These are phyloP conservation scores for Hirtodrosophila duncani DNA, from an alignment of 2,888 invertebrate species.

Conservation along the genomic window DNA sequence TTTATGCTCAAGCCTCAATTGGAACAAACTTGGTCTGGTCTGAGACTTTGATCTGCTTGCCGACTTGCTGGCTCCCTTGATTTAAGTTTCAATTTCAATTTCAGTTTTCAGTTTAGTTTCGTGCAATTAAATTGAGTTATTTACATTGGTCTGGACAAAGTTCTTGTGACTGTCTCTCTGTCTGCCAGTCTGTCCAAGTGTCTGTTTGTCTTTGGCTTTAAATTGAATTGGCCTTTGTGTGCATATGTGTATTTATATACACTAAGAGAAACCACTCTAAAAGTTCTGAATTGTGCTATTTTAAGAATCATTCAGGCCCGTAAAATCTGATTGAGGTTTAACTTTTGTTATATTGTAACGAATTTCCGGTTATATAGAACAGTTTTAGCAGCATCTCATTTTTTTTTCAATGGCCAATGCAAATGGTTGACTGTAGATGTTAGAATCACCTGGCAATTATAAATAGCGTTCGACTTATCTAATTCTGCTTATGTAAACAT, in stretches of 20 bases:
- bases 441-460: too few relatives aligned
- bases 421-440: too few relatives aligned
- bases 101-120: slow-evolving; percentile 46
- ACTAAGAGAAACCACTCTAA: too few relatives aligned
- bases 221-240: slow-evolving; percentile 68
- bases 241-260: slow-evolving; percentile 31
- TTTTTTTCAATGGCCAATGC: too few relatives aligned
- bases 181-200: slow-evolving; percentile 4
- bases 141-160: slow-evolving; percentile 47
- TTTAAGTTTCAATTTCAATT: slow-evolving; percentile 27
- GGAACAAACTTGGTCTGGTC: slow-evolving; percentile 7
- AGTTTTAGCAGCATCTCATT: too few relatives aligned
- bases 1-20: slow-evolving; percentile 40
- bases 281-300: too few relatives aligned
- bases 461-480: too few relatives aligned
- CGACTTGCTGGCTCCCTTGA: slow-evolving; percentile 10
- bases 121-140: slow-evolving; percentile 59
- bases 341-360: too few relatives aligned
- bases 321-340: too few relatives aligned
- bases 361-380: too few relatives aligned
- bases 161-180: slow-evolving; percentile 32
- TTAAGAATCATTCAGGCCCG: too few relatives aligned
- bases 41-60: not conserved
- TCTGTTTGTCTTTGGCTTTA: slow-evolving; percentile 39
- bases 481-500: too few relatives aligned